Percentiles rank a stretch among this genome's conserved stretches.
These are phyloP conservation scores for Xyliphius kryptos DNA, from an alignment of 2,113 vertebrate species.

Conservation along the genomic window DNA sequence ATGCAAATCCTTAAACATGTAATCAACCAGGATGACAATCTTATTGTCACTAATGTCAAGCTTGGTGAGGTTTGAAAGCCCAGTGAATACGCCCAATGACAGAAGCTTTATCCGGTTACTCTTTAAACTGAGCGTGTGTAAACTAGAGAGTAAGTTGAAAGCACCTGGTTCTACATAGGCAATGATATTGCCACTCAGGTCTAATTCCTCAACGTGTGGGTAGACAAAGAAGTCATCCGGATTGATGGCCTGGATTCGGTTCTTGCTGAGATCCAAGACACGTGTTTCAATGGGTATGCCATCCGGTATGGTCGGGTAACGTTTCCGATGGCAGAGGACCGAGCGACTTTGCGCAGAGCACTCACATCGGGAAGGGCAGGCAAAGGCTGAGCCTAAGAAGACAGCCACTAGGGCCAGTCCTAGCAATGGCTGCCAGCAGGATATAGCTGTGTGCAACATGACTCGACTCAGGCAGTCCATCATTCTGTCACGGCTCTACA, in stretches of 20 bases:
- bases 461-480: slow-evolving; percentile 81
- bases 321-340: slow-evolving; percentile 89
- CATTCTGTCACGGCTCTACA: slow-evolving; percentile 82
- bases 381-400: slow-evolving; percentile 74
- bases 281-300: slow-evolving; percentile 95
- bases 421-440: slow-evolving; percentile 90
- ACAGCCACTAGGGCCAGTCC: slow-evolving; percentile 83
- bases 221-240: slow-evolving; percentile 87
- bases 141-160: slow-evolving; percentile 86
- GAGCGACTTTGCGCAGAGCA: slow-evolving; percentile 95
- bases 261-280: slow-evolving; percentile 96
- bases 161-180: slow-evolving; percentile 91
- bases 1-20: slow-evolving; percentile 96
- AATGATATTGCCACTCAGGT: slow-evolving; percentile 93
- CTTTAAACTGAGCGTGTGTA: slow-evolving; percentile 89
- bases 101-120: slow-evolving; percentile 96
- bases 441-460: slow-evolving; percentile 89
- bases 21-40: slow-evolving; percentile 95
- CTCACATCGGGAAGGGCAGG: slow-evolving; percentile 93
- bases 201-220: slow-evolving; percentile 88
- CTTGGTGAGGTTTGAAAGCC: slow-evolving; percentile 86
- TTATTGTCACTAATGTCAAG: slow-evolving; percentile 98
- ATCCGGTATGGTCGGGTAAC: slow-evolving; percentile 82
- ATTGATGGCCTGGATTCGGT: slow-evolving; percentile 84
- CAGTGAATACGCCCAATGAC: slow-evolving; percentile 88